Percentiles rank a stretch among this genome's conserved stretches.
Evolutionary conservation across 2,797 vertebrate genomes (phyloP).

Genomic region (Mionectes olivaceus): DNA sequence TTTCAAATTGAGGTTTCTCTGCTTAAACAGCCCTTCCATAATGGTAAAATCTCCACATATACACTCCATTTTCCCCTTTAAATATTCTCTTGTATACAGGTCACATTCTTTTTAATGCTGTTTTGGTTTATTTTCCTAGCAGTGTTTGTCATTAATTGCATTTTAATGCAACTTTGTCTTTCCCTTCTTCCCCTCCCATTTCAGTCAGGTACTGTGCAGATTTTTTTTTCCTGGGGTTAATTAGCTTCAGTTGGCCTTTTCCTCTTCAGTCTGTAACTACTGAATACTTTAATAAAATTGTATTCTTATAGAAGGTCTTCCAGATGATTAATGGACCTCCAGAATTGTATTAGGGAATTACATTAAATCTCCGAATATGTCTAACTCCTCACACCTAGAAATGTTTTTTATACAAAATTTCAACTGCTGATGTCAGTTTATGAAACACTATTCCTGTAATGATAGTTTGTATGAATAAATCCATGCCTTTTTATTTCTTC

Average conservation of each 20-base stretch:
- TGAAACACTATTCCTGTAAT: neutral
- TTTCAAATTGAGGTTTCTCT: neutral
- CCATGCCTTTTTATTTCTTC: neutral
- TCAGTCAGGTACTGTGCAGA: neutral
- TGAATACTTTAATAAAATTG: constrained; percentile 33
- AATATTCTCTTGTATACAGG: neutral
- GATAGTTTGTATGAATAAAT: neutral
- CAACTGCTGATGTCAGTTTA: neutral
- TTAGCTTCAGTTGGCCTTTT: neutral
- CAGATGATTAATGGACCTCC: neutral
- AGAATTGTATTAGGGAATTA: neutral
- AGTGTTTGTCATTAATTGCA: neutral
- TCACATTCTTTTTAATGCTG: neutral
- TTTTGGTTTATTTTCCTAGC: neutral
- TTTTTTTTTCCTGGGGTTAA: neutral
- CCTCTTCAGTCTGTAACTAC: neutral
- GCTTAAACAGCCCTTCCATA: neutral
- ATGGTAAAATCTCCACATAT: neutral
- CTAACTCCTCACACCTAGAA: neutral
- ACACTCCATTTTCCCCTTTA: neutral
- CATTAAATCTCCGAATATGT: neutral
- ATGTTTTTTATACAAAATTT: neutral
- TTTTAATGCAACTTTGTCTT: neutral
- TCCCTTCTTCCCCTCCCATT: neutral
- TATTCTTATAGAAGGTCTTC: neutral